A percentile compares a stretch with the other conserved stretches of the same genome.
Evolutionary conservation across 2,888 invertebrate genomes (phyloP).

Genomic region (Eupithecia abbreviata): DNA sequence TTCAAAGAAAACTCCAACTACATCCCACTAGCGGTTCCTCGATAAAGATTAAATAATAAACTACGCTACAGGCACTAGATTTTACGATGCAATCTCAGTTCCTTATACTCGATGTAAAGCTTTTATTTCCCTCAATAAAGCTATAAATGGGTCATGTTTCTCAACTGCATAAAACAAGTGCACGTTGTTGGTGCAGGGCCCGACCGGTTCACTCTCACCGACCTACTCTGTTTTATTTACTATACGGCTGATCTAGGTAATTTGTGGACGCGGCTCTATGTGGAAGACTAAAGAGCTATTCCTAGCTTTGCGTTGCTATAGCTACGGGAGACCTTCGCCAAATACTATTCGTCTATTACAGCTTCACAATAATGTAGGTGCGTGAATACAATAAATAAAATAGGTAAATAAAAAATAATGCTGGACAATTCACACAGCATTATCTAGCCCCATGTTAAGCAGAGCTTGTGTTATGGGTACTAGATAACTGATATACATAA

Average conservation of each 20-base stretch:
- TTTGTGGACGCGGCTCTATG: background rate
- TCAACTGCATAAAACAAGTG: constrained; percentile 28
- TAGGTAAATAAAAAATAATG: too few species aligned
- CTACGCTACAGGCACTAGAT: background rate
- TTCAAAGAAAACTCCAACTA: background rate
- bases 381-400: too few species aligned
- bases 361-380: too few species aligned
- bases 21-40: background rate
- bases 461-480: too few species aligned
- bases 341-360: too few species aligned
- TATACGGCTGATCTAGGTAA: constrained; percentile 15
- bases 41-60: constrained; percentile 7
- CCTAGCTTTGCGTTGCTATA: too few species aligned
- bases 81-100: constrained; percentile 11
- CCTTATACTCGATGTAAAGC: constrained; percentile 13
- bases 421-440: too few species aligned
- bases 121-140: constrained; percentile 14
- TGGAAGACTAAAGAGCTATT: background rate
- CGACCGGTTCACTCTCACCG: constrained; percentile 44
- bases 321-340: background rate
- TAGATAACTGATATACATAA: too few species aligned
- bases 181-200: constrained; percentile 22
- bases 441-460: too few species aligned
- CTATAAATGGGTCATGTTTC: constrained; percentile 30
- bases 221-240: constrained; percentile 39